A percentile compares a stretch with the other conserved stretches of the same genome.
phyloP scores from a whole-genome alignment of 2,113 vertebrate genomes.

The Ovibos moschatus region DNA sequence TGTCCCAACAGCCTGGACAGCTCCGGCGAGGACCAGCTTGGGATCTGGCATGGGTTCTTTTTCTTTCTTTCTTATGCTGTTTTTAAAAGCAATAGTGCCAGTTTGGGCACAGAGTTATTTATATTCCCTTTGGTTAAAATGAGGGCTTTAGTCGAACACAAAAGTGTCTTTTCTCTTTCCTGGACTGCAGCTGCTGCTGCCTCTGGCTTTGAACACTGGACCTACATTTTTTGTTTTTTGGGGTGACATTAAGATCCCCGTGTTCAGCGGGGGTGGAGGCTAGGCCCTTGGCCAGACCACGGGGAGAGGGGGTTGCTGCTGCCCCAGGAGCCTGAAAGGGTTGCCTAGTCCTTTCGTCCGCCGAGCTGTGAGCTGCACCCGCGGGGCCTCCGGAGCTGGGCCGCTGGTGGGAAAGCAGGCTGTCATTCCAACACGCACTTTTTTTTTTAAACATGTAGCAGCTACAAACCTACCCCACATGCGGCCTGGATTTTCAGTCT shows the following conservation, averaged over 20 bases:
- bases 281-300: background rate
- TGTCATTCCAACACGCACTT: background rate
- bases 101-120: background rate
- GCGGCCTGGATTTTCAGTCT: background rate
- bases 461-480: background rate
- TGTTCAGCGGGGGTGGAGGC: background rate
- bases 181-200: background rate
- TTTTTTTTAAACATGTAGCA: background rate
- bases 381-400: accelerated
- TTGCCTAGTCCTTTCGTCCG: background rate
- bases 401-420: background rate
- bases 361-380: background rate
- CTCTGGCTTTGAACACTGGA: background rate
- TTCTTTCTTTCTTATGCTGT: background rate
- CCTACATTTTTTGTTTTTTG: background rate
- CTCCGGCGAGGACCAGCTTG: accelerated
- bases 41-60: background rate
- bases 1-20: accelerated
- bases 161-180: background rate
- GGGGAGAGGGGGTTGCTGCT: background rate
- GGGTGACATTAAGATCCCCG: background rate
- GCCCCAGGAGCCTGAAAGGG: background rate
- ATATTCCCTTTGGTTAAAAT: conserved; percentile 20
- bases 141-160: background rate
- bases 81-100: background rate